These are phyloP conservation scores for Stegana nigrithorax DNA, from an alignment of 2,888 invertebrate genomes.

Conservation along the genomic window DNA sequence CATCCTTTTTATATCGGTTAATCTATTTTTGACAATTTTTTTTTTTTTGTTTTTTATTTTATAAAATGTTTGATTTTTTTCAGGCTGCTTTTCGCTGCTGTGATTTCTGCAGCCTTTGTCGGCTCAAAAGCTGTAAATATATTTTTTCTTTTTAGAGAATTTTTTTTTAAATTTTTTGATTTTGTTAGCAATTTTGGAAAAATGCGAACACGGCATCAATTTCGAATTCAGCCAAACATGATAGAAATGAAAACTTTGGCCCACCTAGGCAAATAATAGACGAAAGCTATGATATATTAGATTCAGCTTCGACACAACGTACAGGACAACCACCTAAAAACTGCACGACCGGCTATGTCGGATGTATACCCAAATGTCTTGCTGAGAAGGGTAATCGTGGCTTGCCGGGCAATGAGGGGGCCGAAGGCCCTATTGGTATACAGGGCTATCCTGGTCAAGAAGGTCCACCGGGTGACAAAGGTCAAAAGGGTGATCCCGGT, in stretches of 20 bases:
- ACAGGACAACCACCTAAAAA: slow-evolving; percentile 71
- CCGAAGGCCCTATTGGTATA: slow-evolving; percentile 79
- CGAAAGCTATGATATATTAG: slow-evolving; percentile 64
- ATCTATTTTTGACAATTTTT: too few relatives aligned
- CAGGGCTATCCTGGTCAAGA: slow-evolving; percentile 86
- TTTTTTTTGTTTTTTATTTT: too few relatives aligned
- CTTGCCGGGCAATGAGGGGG: slow-evolving; percentile 78
- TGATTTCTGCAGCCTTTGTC: slow-evolving; percentile 58
- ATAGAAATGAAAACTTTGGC: slow-evolving; percentile 46
- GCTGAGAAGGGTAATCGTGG: slow-evolving; percentile 89
- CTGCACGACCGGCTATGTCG: slow-evolving; percentile 74
- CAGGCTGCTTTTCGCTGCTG: slow-evolving; percentile 67
- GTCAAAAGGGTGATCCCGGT: slow-evolving; percentile 88
- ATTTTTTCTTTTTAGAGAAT: neutral
- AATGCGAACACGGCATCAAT: slow-evolving; percentile 61
- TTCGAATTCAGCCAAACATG: slow-evolving; percentile 52
- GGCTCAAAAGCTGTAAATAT: slow-evolving; percentile 63
- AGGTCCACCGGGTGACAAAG: slow-evolving; percentile 88
- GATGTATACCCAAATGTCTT: slow-evolving; percentile 87
- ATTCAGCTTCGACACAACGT: slow-evolving; percentile 56
- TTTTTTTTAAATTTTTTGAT: neutral
- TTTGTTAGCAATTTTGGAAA: slow-evolving; percentile 68
- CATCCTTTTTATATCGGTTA: too few relatives aligned
- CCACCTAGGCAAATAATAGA: slow-evolving; percentile 55
- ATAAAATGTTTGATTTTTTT: too few relatives aligned